A percentile compares a stretch with the other conserved stretches of the same genome.
phyloP scores from a whole-genome alignment of 2,113 vertebrate species.

The Psophia crepitans region DNA sequence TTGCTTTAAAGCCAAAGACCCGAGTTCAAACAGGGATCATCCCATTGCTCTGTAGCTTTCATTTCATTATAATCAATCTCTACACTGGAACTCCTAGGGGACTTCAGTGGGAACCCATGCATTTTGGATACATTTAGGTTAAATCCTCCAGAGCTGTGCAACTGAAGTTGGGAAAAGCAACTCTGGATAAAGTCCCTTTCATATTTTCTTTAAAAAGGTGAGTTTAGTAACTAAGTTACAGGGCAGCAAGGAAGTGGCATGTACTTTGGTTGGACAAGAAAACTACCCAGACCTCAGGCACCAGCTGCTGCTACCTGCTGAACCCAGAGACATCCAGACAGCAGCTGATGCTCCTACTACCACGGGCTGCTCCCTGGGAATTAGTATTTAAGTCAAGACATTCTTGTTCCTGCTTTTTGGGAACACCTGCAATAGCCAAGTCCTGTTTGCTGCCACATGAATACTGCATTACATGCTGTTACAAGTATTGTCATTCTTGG shows the following conservation, averaged over 20 bases:
- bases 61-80: background rate
- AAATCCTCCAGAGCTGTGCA: background rate
- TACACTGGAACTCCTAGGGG: background rate
- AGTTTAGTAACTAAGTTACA: background rate
- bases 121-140: background rate
- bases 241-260: background rate
- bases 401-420: background rate
- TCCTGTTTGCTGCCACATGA: background rate
- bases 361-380: background rate
- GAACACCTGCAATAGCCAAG: background rate
- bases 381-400: background rate
- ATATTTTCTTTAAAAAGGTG: background rate
- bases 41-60: background rate
- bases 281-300: background rate
- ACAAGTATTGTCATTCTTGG: rapidly evolving
- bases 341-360: background rate
- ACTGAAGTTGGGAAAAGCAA: background rate
- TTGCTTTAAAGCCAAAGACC: background rate
- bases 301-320: rapidly evolving
- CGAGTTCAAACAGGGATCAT: background rate
- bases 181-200: background rate
- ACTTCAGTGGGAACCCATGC: background rate
- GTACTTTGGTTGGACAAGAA: background rate
- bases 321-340: background rate
- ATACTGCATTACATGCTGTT: rapidly evolving